Evolutionary conservation across 2,113 vertebrate genomes (phyloP), one percentile per base, ranked within the genome.

Genomic region (Sialia sialis): DNA sequence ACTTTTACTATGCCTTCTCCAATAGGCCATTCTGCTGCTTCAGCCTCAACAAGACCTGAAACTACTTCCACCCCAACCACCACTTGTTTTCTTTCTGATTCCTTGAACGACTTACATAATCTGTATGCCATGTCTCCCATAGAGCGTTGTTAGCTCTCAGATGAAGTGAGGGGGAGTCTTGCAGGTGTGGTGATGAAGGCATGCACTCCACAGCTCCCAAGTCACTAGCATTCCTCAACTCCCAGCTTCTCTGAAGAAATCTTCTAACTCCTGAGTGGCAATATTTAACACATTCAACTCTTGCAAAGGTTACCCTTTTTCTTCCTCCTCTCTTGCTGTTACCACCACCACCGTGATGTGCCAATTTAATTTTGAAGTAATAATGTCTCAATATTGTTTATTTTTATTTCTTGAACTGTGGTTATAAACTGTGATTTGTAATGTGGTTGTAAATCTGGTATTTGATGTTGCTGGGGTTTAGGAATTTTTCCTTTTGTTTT

Each of bases 61-160:
- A 80, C n/a, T 39, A 56, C 17, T 38, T 80, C 21, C 5, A 64
- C 8, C 4, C 21, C 0, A 0, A n/a, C 18, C 7, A 8, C 12
- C 15, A 34, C 12, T 20, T 48, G 46, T 23, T 74, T 84, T 64
- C 29, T 46, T 74, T 56, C 34, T 49, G 25, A n/a, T 56, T 66
- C 13, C 13, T 30, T 85, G 25, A 34, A 48, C 30, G 7, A 49
- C 19, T 38, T 74, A 39, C 1, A 55, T 32, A 29, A 55, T 39
- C 39, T 73, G 38, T 64, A 32, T n/a, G 15, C 29, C 22, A 16
- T n/a, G 41, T 48, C 8, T 55, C n/a, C 39, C 41, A 26, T 10
- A 55, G 16, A 80, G 41, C 17, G 49, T 74, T 64, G 19, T n/a
- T 48, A 49, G 43, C 22, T 73, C 44, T 63, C 58, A 46, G 58